Evolutionary conservation across 2,797 vertebrate species (phyloP).

Genomic region (Dendrocincla fuliginosa): DNA sequence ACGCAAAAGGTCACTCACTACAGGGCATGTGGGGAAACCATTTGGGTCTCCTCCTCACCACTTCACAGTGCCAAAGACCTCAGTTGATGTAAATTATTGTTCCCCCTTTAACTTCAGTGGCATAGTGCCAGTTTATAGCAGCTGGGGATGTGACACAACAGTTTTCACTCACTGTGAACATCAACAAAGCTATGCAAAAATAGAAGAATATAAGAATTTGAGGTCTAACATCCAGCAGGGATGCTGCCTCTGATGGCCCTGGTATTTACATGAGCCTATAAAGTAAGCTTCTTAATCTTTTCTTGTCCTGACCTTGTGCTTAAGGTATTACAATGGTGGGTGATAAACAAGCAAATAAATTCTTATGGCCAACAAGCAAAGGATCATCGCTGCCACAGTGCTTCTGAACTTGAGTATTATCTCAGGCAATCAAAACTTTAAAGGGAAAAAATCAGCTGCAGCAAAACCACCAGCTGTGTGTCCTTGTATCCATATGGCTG

Average conservation of each 20-base stretch:
- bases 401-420: background rate
- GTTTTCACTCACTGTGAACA: background rate
- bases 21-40: background rate
- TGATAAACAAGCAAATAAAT: constrained; percentile 54
- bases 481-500: background rate
- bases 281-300: background rate
- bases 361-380: background rate
- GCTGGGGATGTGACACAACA: background rate
- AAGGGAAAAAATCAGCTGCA: constrained; percentile 25
- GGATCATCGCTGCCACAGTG: background rate
- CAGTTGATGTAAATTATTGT: background rate
- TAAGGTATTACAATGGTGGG: background rate
- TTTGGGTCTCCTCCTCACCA: background rate
- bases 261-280: background rate
- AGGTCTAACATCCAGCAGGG: background rate
- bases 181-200: background rate
- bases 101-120: background rate
- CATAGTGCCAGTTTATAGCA: background rate
- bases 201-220: background rate
- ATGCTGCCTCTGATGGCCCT: background rate
- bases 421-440: constrained; percentile 13
- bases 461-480: background rate
- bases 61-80: background rate
- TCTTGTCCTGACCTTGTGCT: background rate
- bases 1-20: background rate